These are phyloP conservation scores for Lampris incognitus DNA, from an alignment of 2,113 vertebrate genomes.

Conservation along the genomic window DNA sequence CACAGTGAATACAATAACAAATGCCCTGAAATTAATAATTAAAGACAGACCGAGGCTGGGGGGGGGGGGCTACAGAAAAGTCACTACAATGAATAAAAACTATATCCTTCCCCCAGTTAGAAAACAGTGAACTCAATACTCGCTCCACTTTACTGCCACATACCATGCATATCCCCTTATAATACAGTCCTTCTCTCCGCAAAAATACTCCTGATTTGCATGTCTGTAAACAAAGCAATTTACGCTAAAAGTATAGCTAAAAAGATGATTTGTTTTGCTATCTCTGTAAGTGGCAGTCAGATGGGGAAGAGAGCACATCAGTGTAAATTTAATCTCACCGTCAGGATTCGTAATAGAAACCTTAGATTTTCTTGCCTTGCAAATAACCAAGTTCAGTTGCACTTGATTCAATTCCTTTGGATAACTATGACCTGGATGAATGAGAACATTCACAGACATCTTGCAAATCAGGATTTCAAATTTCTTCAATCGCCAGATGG, in stretches of 20 bases:
- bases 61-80: conserved; percentile 40
- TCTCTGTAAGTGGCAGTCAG: background rate
- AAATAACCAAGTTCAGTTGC: background rate
- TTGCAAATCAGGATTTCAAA: conserved; percentile 16
- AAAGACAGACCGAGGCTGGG: conserved; percentile 53
- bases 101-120: conserved; percentile 34
- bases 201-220: too few relatives aligned
- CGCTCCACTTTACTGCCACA: conserved; percentile 16
- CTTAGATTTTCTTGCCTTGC: conserved; percentile 2
- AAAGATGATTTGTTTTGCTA: background rate
- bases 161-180: background rate
- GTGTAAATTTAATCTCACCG: background rate
- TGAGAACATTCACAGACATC: too few relatives aligned
- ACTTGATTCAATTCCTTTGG: too few relatives aligned
- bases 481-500: background rate
- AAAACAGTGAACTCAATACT: conserved; percentile 24
- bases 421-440: too few relatives aligned
- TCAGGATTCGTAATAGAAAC: background rate
- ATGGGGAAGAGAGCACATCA: background rate
- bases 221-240: too few relatives aligned
- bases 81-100: conserved; percentile 68
- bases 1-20: conserved; percentile 70
- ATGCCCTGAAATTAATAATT: conserved; percentile 75
- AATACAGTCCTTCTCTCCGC: background rate
- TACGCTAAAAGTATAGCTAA: background rate